phyloP scores from a whole-genome alignment of 2,888 invertebrate species.

The Agrilus cyanescens region DNA sequence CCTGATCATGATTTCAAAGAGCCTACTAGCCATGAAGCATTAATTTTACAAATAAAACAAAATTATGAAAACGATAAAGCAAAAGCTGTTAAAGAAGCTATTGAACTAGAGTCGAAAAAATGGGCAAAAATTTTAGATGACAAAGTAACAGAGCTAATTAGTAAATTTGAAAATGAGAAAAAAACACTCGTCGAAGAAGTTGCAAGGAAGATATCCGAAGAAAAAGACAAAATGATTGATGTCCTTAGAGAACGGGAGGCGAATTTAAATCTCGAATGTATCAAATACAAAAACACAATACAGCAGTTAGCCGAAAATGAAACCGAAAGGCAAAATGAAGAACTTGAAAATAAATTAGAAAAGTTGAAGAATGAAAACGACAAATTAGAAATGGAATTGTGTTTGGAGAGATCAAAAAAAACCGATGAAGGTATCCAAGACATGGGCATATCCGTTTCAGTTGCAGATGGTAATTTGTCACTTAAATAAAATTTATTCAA shows the following conservation, averaged over 20 bases:
- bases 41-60: conserved; percentile 55
- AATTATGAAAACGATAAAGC: conserved; percentile 52
- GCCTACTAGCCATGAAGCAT: conserved; percentile 51
- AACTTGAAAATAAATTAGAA: conserved; percentile 39
- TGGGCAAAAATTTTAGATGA: conserved; percentile 36
- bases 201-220: conserved; percentile 50
- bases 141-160: conserved; percentile 37
- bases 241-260: conserved; percentile 49
- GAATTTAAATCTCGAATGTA: conserved; percentile 49
- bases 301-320: conserved; percentile 56
- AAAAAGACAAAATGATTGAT: conserved; percentile 62
- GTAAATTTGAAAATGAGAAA: conserved; percentile 42
- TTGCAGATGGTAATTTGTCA: conserved; percentile 34
- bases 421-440: conserved; percentile 34
- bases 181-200: conserved; percentile 46
- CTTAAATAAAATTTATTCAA: not conserved
- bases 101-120: conserved; percentile 45
- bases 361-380: conserved; percentile 39
- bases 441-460: conserved; percentile 43
- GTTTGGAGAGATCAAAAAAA: conserved; percentile 32
- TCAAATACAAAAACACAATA: conserved; percentile 54
- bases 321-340: conserved; percentile 50
- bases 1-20: conserved; percentile 50
- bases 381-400: conserved; percentile 34
- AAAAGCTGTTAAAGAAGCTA: conserved; percentile 34